A percentile compares a stretch with the other conserved stretches of the same genome.
Conservation (phyloP, 2,797 vertebrate species). For the Synaphobranchus kaupii region DNA sequence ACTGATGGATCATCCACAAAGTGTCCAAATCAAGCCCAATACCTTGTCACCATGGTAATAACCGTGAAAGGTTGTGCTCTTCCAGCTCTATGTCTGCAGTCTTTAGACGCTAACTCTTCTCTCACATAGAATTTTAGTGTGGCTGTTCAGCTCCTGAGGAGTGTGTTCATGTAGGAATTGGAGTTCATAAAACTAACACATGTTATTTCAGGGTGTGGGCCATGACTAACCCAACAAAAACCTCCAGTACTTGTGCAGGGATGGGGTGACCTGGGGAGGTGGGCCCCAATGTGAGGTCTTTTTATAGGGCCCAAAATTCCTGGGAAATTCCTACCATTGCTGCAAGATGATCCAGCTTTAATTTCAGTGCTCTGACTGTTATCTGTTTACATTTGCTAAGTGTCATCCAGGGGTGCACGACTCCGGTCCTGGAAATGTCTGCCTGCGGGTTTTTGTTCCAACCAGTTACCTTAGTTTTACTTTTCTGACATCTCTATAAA, state of each 20-base stretch:
- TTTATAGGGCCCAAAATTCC: not conserved
- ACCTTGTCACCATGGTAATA: slow-evolving; percentile 9
- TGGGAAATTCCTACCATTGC: not conserved
- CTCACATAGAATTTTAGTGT: not conserved
- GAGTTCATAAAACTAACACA: not conserved
- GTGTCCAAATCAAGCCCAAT: not conserved
- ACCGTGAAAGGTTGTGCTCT: not conserved
- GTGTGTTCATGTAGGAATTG: not conserved
- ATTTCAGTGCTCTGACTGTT: not conserved
- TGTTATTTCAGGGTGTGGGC: not conserved
- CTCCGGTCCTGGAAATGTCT: not conserved
- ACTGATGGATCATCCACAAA: not conserved
- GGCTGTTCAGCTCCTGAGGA: not conserved
- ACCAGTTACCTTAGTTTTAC: not conserved
- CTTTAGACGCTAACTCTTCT: not conserved
- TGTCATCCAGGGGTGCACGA: not conserved
- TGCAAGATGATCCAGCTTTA: not conserved
- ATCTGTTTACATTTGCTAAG: not conserved
- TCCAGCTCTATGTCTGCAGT: not conserved
- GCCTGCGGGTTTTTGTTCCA: not conserved
- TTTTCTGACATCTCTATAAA: not conserved
- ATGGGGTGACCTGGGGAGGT: not conserved
- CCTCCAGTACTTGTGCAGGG: not conserved
- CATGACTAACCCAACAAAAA: not conserved
- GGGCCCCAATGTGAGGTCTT: not conserved